Evolutionary conservation across 2,113 vertebrate species (phyloP), one percentile per base, ranked within the genome.

Genomic region (Carettochelys insculpta): DNA sequence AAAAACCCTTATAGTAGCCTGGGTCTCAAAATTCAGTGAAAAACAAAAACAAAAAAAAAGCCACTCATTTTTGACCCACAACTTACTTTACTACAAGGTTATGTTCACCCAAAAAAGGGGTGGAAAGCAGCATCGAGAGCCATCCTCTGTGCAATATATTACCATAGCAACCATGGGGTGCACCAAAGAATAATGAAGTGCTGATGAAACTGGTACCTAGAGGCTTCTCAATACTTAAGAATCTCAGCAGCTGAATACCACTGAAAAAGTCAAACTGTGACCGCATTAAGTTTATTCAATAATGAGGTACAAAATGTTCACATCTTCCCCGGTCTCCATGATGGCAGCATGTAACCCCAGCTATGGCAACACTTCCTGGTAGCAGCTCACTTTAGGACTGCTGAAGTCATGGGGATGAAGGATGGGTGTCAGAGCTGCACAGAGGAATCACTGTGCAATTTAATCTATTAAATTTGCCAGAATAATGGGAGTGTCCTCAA

Each of bases 1-100:
- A 85, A 84, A 94, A 92, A 87, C 12, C 83, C 88, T 80, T 87
- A 56, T 83, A 90, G 92, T 56, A 82, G 48, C 31, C 52, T 79
- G 45, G 58, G 5, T 6, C 11, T 4, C n/a, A 53, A 79, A 79
- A 53, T 51, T 48, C 19, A 65, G 17, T 5, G 16, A 65, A n/a
- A 52, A 52, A 12, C 54, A 89, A 52, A 83, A 53, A 25, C 25
- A 82, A 34, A 17, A 58, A n/a, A 22, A 65, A 84, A 89, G 54
- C 85, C 61, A 83, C 45, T 58, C 29, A 87, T 71, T 41, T 45
- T 89, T 85, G 41, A 24, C 17, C 48, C 51, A 31, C 27, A 82
- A 90, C 81, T 89, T 82, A 52, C 61, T n/a, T 43, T 71, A 79
- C 71, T 84, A 84, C 76, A 81, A 24, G 5, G 51, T 76, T 17